Conservation (phyloP, 2,888 invertebrate species). For the Pollenia angustigena region DNA sequence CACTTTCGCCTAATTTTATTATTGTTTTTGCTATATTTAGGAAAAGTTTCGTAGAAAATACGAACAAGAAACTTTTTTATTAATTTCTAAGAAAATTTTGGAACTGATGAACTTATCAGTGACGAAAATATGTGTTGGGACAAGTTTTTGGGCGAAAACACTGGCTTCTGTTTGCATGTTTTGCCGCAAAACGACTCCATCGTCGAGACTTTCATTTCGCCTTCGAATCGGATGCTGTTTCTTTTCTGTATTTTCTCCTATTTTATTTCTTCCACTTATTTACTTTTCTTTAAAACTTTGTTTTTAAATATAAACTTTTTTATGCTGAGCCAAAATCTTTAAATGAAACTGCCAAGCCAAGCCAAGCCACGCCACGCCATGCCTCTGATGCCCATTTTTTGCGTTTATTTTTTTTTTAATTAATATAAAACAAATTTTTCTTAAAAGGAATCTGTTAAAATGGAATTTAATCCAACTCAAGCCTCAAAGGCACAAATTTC, state of each 20-base stretch:
- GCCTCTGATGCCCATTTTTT: neutral
- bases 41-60: too few relatives aligned
- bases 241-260: neutral
- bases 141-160: too few relatives aligned
- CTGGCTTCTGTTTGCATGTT: too few relatives aligned
- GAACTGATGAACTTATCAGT: too few relatives aligned
- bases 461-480: slow-evolving; percentile 81
- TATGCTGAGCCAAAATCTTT: slow-evolving; percentile 28
- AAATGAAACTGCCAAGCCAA: neutral
- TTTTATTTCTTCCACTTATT: slow-evolving; percentile 28
- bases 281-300: slow-evolving; percentile 5
- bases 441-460: slow-evolving; percentile 72
- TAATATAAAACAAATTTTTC: slow-evolving; percentile 30
- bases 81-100: too few relatives aligned
- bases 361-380: neutral
- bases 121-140: too few relatives aligned
- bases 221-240: neutral
- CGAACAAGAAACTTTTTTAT: too few relatives aligned
- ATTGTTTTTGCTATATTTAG: too few relatives aligned
- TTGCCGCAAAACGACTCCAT: too few relatives aligned
- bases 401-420: slow-evolving; percentile 17
- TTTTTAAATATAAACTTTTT: neutral
- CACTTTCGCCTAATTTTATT: too few relatives aligned
- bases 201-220: neutral
- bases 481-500: slow-evolving; percentile 78